Percentiles rank a stretch among this genome's conserved stretches.
phyloP scores from a whole-genome alignment of 2,888 invertebrate species.

The Imbricaverruca yamaguchii region DNA sequence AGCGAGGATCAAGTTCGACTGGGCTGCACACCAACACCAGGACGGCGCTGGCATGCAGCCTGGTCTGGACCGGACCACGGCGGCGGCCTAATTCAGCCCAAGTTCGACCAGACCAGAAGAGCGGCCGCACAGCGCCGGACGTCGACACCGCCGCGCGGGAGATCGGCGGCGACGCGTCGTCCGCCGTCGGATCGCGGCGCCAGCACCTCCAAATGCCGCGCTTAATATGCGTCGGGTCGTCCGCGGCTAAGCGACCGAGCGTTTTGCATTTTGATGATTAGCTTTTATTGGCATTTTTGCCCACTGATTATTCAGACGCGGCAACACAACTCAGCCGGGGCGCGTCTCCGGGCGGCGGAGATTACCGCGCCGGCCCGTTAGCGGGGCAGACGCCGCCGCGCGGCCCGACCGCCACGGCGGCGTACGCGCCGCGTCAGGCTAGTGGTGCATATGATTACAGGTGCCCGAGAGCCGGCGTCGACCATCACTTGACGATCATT shows the following conservation, averaged over 20 bases:
- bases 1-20: no score
- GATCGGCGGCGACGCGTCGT: no score
- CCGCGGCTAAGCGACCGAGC: not conserved
- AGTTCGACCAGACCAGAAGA: no score
- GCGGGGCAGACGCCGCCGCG: not conserved
- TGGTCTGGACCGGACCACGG: no score
- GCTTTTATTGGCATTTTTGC: slow-evolving; percentile 9
- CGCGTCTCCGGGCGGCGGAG: not conserved
- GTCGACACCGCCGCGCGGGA: no score
- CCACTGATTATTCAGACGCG: not conserved
- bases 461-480: not conserved
- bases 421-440: not conserved
- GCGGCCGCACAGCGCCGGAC: no score
- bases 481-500: no score
- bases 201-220: not conserved
- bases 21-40: no score
- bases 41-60: no score
- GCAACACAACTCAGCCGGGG: not conserved
- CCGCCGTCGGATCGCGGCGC: no score
- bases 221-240: not conserved
- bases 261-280: slow-evolving; percentile 19
- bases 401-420: not conserved
- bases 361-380: not conserved
- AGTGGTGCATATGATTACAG: not conserved
- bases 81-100: no score